Base-by-base conservation (phyloP, 2,888 invertebrate genomes). In the Ephialtes manifestator region DNA sequence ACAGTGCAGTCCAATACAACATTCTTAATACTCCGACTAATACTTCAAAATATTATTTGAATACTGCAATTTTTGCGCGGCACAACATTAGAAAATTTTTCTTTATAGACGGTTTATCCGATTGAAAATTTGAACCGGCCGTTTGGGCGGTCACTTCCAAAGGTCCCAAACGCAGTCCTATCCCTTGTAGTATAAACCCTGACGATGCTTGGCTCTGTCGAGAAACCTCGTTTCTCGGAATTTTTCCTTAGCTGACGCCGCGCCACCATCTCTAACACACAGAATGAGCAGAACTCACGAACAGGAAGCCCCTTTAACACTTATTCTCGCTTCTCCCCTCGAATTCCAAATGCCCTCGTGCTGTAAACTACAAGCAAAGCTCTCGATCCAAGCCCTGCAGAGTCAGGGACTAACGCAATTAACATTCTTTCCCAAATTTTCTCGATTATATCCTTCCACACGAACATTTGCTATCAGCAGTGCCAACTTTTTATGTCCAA, bases 211-310 rank as follows among this genome's bases (percentile, higher is more conserved):
- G 48, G 18, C 31, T 13, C 43, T 39, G 74, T 48, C 78, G 78
- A 82, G 75, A 78, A 70, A 85, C 35, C 60, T 78, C 78, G 58
- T 85, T 85, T 85, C 85, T 82, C 35, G 75, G 85, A 85, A 85
- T 79, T 71, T 85, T 81, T 77, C 71, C 77, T 67, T 24, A 55
- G 51, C 71, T 71, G 68, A 79, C 39, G 75, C 78, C 81, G 58
- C 53, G 67, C 71, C 75, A 71, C 63, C 70, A 18, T 11, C 48
- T 35, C 65, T 35, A 53, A 55, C 58, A 43, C 18, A 58, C 39
- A 51, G 53, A 74, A 60, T 58, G 58, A 24, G 20, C n/a, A 35
- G 18, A 28, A 20, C 80, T 60, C 74, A 48, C 55, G n/a, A 75
- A 75, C 81, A 75, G 81, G 67, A 72, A 77, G 76, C 53, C 80